Conservation (phyloP, 2,888 invertebrate species). For the Rotaria socialis region DNA sequence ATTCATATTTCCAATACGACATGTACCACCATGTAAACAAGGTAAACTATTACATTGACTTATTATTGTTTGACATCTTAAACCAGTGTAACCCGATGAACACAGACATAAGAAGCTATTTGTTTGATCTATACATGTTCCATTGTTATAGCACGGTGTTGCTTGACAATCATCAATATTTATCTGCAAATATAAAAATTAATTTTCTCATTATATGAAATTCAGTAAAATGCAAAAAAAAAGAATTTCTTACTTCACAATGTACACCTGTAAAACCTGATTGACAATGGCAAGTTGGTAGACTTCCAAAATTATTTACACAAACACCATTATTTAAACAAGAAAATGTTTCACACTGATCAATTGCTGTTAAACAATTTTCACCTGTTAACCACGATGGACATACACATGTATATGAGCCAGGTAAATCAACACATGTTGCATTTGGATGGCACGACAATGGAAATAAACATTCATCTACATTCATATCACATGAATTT, state of each 20-base stretch:
- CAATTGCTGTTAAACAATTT: conserved; percentile 42
- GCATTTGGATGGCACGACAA: conserved; percentile 8
- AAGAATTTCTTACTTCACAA: not conserved
- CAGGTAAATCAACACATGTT: conserved; percentile 15
- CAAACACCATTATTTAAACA: conserved; percentile 41
- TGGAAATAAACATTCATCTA: conserved; percentile 40
- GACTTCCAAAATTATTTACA: conserved; percentile 23
- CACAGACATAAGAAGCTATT: conserved; percentile 46
- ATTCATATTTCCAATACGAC: not conserved
- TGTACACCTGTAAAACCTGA: not conserved
- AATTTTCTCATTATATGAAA: no score
- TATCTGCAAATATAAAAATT: no score
- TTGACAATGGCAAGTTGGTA: conserved; percentile 23
- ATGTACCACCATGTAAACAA: not conserved
- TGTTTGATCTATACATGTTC: conserved; percentile 40
- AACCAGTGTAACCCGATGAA: conserved; percentile 40
- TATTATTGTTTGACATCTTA: conserved; percentile 39
- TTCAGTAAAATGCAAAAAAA: no score
- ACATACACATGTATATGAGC: conserved; percentile 16
- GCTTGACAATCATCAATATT: conserved; percentile 45
- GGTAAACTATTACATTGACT: conserved; percentile 27
- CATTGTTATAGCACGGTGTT: conserved; percentile 39
- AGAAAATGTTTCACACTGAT: conserved; percentile 40
- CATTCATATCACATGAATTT: conserved; percentile 32
- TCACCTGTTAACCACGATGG: not conserved